Evolutionary conservation across 1,140 invertebrate species (phyloP), one percentile per base, ranked within the genome.

Genomic region (Rhyzopertha dominica): DNA sequence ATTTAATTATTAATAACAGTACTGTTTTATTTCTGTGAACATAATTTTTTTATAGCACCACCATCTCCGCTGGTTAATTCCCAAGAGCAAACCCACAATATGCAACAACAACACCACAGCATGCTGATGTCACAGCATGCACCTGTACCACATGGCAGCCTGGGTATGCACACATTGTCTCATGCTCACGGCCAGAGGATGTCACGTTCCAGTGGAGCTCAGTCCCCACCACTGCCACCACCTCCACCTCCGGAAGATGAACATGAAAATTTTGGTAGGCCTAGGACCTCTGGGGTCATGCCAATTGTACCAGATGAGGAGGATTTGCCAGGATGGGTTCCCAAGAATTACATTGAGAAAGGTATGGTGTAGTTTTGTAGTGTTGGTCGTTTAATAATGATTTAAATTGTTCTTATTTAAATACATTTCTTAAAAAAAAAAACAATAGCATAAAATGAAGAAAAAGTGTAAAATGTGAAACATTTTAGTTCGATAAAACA

Each of bases 281-380:
- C 80, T 10, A 68, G 74, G 52, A 66, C 62, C 5, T 70, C 68
- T 5, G 67, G 71, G 9, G 82, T 85, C 35, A 80, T 85, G 68
- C 82, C 85, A 1, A 90, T 91, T 48, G 85, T 91, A 20, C 86
- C 86, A 0, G 85, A 88, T 47, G 87, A 90, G 62, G 84, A 87
- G 54, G 87, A 90, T 69, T 65, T 90, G 24, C 87, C 87, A 30
- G 80, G 87, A 56, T 84, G 91, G 89, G 86, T 95, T 30, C 95
- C 95, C 18, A 92, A 94, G 61, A 90, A 89, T 72, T 98, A 95
- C 61, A 84, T 96, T n/a, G 93, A 98, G 68, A 97, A 98, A 86
- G 90, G 90, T 93, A 68, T 41, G 22, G 30, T 29, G 42, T 23
- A 13, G 24, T 38, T 28, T 25, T 0, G 14, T 16, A 35, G 7